Evolutionary conservation across 1,140 invertebrate species (phyloP).

Genomic region (Pogonus chalceus): DNA sequence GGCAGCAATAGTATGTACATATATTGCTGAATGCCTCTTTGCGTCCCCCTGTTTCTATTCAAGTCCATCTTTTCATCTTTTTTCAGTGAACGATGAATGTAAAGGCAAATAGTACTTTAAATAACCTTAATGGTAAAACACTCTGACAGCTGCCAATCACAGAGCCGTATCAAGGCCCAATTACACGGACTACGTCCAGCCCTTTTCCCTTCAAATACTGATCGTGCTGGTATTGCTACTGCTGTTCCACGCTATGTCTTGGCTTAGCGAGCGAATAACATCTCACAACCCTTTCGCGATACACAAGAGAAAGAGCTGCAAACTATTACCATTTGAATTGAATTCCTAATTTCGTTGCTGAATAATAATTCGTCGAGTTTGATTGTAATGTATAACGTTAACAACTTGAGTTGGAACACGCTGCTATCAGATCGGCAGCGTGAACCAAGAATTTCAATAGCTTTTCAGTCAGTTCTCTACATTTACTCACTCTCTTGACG

Average conservation of each 20-base stretch:
- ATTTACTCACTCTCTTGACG: too few species aligned
- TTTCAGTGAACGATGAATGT: background rate
- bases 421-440: slow-evolving; percentile 1
- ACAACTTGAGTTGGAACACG: background rate
- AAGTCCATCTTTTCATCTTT: background rate
- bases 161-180: background rate
- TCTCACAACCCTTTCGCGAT: background rate
- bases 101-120: background rate
- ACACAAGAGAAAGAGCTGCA: background rate
- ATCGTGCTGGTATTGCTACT: too few species aligned
- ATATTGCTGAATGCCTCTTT: background rate
- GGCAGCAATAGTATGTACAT: background rate
- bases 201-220: background rate
- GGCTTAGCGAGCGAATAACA: too few species aligned
- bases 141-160: slow-evolving; percentile 5
- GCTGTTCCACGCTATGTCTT: too few species aligned
- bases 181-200: background rate
- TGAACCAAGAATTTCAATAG: background rate
- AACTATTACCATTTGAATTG: slow-evolving; percentile 5
- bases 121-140: slow-evolving; percentile 3
- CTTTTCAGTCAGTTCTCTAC: slow-evolving; percentile 3
- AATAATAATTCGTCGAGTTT: slow-evolving; percentile 7
- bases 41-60: background rate
- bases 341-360: slow-evolving; percentile 6
- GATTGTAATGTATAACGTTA: background rate